phyloP scores from a whole-genome alignment of 2,113 vertebrate species.

The Grus americana region DNA sequence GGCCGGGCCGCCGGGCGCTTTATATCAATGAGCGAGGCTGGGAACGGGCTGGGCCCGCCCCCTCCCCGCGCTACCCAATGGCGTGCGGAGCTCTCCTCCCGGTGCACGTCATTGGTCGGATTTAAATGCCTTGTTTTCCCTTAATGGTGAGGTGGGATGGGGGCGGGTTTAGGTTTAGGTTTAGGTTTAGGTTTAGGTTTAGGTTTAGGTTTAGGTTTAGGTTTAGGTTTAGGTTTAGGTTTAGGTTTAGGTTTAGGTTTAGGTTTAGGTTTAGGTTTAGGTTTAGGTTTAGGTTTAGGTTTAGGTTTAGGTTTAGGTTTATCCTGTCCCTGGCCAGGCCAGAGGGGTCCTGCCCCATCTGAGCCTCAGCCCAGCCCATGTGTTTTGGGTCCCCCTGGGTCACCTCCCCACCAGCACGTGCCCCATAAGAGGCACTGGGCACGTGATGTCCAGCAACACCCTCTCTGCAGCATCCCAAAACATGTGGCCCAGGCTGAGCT shows the following conservation, averaged over 20 bases:
- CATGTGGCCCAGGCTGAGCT: neutral
- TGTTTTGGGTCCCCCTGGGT: neutral
- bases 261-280: too few species aligned
- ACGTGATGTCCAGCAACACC: fast-evolving
- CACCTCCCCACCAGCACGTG: fast-evolving
- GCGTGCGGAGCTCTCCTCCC: neutral
- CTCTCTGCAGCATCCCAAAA: too few species aligned
- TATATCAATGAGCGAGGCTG: constrained; percentile 1
- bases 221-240: too few species aligned
- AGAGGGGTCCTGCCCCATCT: neutral
- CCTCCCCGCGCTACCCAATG: neutral
- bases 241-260: too few species aligned
- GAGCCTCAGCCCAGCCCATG: neutral
- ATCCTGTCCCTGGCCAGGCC: too few species aligned
- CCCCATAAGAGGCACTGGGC: neutral
- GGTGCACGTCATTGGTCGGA: neutral
- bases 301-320: too few species aligned
- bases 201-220: too few species aligned
- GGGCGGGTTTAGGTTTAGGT: too few species aligned
- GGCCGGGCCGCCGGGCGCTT: neutral
- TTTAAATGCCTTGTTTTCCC: neutral
- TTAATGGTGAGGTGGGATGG: neutral
- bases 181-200: too few species aligned
- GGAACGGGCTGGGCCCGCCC: neutral
- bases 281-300: too few species aligned